Evolutionary conservation across 2,797 vertebrate species (phyloP).

Genomic region (Phoxinus dragarum): DNA sequence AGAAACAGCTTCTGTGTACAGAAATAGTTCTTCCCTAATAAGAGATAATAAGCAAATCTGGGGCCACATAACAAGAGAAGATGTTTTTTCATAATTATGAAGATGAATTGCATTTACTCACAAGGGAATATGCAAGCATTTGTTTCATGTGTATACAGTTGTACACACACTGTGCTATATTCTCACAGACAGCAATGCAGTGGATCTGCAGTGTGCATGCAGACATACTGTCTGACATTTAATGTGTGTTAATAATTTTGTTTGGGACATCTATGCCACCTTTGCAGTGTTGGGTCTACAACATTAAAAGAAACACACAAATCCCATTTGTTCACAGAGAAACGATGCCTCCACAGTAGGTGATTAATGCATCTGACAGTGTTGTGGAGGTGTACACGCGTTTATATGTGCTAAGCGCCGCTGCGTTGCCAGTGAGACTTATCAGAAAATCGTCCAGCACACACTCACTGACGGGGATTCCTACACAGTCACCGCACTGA

Average conservation of each 20-base stretch:
- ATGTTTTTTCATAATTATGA: conserved; percentile 46
- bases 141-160: conserved; percentile 15
- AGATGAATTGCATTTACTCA: conserved; percentile 38
- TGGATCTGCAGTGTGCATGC: background rate
- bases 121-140: background rate
- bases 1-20: conserved; percentile 22
- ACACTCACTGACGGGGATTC: conserved; percentile 32
- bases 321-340: conserved; percentile 10
- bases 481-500: conserved; percentile 17
- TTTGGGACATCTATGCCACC: background rate
- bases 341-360: background rate
- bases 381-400: conserved; percentile 34
- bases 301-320: conserved; percentile 3
- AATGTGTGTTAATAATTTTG: background rate
- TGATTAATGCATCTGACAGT: conserved; percentile 33
- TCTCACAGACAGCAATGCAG: background rate
- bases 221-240: background rate
- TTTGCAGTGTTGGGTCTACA: conserved; percentile 10
- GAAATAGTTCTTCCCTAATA: conserved; percentile 35
- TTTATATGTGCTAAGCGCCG: conserved; percentile 2
- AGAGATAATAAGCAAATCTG: conserved; percentile 50
- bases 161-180: background rate
- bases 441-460: conserved; percentile 38
- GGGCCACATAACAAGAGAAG: conserved; percentile 42
- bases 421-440: conserved; percentile 21